Base-by-base conservation (phyloP, 2,797 vertebrate genomes). In the Acipenser ruthenus region DNA sequence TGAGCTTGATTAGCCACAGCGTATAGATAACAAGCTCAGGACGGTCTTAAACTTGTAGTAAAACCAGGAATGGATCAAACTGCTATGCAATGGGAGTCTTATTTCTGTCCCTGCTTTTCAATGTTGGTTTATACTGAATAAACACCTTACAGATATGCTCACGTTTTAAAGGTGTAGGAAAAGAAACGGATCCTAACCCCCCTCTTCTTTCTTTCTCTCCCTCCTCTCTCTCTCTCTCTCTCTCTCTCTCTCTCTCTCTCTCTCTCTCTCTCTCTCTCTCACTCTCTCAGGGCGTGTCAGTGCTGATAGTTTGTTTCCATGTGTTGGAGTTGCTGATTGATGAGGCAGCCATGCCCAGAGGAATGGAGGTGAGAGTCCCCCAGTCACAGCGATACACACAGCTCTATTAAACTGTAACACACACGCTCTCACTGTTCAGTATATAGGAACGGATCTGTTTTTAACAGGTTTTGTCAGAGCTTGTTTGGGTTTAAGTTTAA, bases 271-370 rank as follows among this genome's bases (percentile, higher is more conserved):
- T 15, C 18, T 15, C 53, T 55, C 13, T 59, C 8, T 68, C 37
- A 75, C 13, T 65, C 55, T 62, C 65, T 49, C 81, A 99, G 96
- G 94, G 93, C 67, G 88, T 97, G 83, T 95, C 93, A 11, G 92
- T 98, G 10, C 89, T 98, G 62, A 92, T 93, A 37, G 97, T 99
- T 66, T 95, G 93, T 77, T 91, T 99, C 75, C 95, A 99, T 0
- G 92, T 95, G 65, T 68, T 99, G 85, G 94, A 99, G 83, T 84
- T 99, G 78, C 91, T 99, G 61, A 86, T 99, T 8, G 94, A 99
- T 10, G 97, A 99, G 60, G 83, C 93, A 0, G 97, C 95, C 0
- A 91, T 99, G 95, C 97, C 97, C 1, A 87, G 92, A 78, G 92
- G 94, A 77, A 95, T 95, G 84, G 93, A 97, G 93, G 96, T 98